Evolutionary conservation across 2,797 vertebrate species (phyloP), one percentile per base, ranked within the genome.

Genomic region (Nyctibius grandis): DNA sequence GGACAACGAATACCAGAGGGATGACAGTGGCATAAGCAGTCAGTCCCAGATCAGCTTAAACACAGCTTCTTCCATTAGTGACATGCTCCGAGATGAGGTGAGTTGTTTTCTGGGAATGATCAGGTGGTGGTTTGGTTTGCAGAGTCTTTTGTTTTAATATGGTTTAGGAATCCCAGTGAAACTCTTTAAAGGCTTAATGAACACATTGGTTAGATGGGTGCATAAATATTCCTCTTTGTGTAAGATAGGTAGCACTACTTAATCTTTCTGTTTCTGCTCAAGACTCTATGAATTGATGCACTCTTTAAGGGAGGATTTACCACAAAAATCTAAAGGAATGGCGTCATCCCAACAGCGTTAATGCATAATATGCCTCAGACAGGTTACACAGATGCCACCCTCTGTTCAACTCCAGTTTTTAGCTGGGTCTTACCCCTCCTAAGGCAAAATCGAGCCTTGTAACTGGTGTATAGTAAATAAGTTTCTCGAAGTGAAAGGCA

Each of bases 61-160:
- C 53, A 95, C 97, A 25, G 97, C 96, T 56, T 97, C 97, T 85
- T 98, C 98, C 47, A 72, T 97, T 74, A 97, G 95, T 83, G 98
- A 98, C 86, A 95, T 98, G 73, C 93, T 96, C 51, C 94, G 53
- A 75, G 96, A 96, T 26, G 98, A 99, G 98, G 99, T 99, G 98
- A 99, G 98, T 97, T 89, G 40, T 48, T 76, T 33, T 47, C 50
- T 84, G 63, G 44, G 36, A 57, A 65, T 63, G 40, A 40, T 34
- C 45, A 22, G 19, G 6, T 38, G 51, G 29, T 50, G 50, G 10
- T 51, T 75, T 89, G 23, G 7, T 57, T 87, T 88, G 56, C 50
- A 80, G 51, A 54, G 5, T 28, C 28, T 31, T 89, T 61, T 63
- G 40, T 8, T 76, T 50, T 70, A 22, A 31, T 53, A 3, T 9